A percentile compares a stretch with the other conserved stretches of the same genome.
These are phyloP conservation scores for Bombylius discolor DNA, from an alignment of 2,888 invertebrate genomes.

Conservation along the genomic window DNA sequence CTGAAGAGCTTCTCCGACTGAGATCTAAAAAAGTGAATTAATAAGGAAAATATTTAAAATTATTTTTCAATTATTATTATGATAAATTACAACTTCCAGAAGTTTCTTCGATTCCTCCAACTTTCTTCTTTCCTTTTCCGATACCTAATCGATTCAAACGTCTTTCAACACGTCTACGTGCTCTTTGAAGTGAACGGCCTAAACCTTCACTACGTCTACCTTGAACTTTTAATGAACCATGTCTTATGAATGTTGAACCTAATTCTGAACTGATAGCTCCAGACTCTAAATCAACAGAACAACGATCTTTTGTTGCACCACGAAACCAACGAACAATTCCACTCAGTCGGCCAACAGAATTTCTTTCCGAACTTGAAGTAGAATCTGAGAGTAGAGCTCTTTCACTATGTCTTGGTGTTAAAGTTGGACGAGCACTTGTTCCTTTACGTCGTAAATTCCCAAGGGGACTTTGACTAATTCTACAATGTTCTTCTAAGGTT, in stretches of 20 bases:
- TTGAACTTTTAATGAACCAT: constrained; percentile 36
- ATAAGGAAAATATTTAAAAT: too few relatives aligned
- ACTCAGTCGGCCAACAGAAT: constrained; percentile 46
- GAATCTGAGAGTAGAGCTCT: constrained; percentile 50
- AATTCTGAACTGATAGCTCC: constrained; percentile 45
- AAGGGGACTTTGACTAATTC: constrained; percentile 64
- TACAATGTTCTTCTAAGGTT: constrained; percentile 54
- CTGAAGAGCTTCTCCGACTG: constrained; percentile 70
- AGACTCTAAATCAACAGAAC: constrained; percentile 41
- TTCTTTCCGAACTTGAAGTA: constrained; percentile 35
- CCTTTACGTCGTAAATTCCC: constrained; percentile 58
- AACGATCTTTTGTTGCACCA: constrained; percentile 42
- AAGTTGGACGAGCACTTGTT: constrained; percentile 39
- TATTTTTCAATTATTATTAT: neutral
- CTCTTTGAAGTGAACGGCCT: constrained; percentile 59
- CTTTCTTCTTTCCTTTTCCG: constrained; percentile 75
- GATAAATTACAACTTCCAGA: constrained; percentile 55
- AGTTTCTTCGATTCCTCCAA: constrained; percentile 76
- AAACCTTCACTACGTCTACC: constrained; percentile 39
- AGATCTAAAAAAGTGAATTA: constrained; percentile 40
- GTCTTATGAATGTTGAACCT: constrained; percentile 43
- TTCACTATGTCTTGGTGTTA: constrained; percentile 77
- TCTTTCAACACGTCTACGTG: constrained; percentile 79
- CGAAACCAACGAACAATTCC: constrained; percentile 59
- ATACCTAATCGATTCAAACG: constrained; percentile 72